phyloP scores from a whole-genome alignment of 2,888 invertebrate species.

The Deilephila elpenor region DNA sequence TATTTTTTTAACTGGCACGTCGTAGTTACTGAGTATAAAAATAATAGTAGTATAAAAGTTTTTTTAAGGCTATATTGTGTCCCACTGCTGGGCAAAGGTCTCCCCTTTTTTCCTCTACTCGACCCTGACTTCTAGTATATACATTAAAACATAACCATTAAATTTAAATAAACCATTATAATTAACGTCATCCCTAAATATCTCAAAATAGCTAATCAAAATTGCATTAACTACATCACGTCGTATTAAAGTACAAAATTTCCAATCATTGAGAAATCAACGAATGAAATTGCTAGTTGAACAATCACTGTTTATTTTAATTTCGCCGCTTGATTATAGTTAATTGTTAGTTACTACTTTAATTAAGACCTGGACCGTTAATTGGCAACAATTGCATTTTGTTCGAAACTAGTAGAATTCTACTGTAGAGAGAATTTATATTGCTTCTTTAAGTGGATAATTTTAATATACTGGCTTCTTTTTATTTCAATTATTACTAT shows the following conservation, averaged over 20 bases:
- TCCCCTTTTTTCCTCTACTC: no score
- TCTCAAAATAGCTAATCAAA: no score
- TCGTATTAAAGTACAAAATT: not conserved
- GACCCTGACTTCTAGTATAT: no score
- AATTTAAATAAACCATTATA: no score
- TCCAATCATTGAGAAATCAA: not conserved
- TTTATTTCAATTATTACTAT: not conserved
- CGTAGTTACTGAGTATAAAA: no score
- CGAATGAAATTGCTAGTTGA: not conserved
- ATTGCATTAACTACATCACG: no score
- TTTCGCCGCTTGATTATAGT: not conserved
- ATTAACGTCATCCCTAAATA: no score
- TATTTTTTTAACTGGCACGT: no score
- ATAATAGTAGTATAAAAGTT: no score
- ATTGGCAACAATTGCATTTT: constrained; percentile 18
- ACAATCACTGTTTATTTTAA: constrained; percentile 12
- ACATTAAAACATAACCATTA: no score
- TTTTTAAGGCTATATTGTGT: no score
- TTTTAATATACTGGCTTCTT: not conserved
- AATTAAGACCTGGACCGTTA: constrained; percentile 11
- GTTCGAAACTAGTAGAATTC: not conserved
- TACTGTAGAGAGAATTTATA: not conserved
- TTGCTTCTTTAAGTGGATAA: constrained; percentile 1
- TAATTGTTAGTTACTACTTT: constrained; percentile 22
- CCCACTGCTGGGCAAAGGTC: no score